Evolutionary conservation across 2,797 vertebrate genomes (phyloP).

Genomic region (Enteromius paludinosus): DNA sequence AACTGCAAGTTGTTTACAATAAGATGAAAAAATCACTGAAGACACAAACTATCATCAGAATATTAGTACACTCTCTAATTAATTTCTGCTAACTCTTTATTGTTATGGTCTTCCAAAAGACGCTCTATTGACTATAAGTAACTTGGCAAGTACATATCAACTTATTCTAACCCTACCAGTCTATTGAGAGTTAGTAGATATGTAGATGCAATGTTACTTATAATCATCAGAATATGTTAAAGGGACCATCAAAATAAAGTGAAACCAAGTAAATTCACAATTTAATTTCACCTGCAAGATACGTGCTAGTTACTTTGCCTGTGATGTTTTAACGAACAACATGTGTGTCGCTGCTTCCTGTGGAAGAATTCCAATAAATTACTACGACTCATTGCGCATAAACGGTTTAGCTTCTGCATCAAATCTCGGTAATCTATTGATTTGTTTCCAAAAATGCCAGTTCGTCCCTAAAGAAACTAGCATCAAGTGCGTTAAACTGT

Average conservation of each 20-base stretch:
- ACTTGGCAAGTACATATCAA: no score
- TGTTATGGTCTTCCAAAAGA: no score
- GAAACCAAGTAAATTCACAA: not conserved
- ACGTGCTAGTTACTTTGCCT: not conserved
- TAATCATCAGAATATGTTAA: no score
- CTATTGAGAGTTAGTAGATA: no score
- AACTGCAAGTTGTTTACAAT: not conserved
- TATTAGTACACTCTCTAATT: no score
- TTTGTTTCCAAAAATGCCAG: conserved; percentile 12
- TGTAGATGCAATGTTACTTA: no score
- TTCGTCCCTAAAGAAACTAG: conserved; percentile 12
- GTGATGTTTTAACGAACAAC: not conserved
- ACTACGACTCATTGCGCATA: not conserved
- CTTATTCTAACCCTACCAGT: no score
- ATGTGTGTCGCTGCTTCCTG: not conserved
- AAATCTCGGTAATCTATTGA: not conserved
- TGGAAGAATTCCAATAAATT: not conserved
- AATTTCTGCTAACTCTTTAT: no score
- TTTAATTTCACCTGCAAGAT: conserved; percentile 1
- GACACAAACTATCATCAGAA: not conserved
- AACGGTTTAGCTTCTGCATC: not conserved
- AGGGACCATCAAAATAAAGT: no score
- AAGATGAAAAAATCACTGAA: not conserved
- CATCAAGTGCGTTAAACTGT: conserved; percentile 6
- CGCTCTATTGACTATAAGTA: no score